These are phyloP conservation scores for Leucophenga maculata DNA, from an alignment of 2,888 invertebrate species.

Conservation along the genomic window DNA sequence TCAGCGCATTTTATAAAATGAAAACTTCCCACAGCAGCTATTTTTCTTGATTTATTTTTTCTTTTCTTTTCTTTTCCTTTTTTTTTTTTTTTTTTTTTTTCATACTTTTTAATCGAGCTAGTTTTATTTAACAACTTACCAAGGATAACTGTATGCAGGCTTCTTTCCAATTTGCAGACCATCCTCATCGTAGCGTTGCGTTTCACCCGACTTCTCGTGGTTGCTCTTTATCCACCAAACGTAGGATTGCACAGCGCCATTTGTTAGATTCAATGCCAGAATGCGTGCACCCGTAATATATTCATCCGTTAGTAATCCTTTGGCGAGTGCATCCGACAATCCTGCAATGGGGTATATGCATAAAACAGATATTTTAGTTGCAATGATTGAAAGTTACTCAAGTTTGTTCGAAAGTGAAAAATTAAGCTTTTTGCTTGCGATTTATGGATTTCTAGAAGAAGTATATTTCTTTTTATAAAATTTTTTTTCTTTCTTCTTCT, in stretches of 20 bases:
- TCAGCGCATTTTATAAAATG: not conserved
- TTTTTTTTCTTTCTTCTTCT: slow-evolving; percentile 19
- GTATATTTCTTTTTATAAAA: not conserved
- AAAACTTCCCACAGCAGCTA: not conserved
- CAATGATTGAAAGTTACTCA: not conserved
- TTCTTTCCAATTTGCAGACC: slow-evolving; percentile 76
- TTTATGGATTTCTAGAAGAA: slow-evolving; percentile 1
- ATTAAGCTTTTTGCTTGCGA: not conserved
- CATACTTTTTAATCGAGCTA: not conserved
- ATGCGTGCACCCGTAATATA: slow-evolving; percentile 77
- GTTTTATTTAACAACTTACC: slow-evolving; percentile 73
- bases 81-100: not conserved
- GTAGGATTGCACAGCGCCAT: slow-evolving; percentile 75
- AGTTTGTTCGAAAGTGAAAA: not conserved
- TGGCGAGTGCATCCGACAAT: slow-evolving; percentile 81
- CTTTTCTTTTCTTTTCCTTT: not conserved
- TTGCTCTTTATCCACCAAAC: slow-evolving; percentile 76
- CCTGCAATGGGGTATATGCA: slow-evolving; percentile 72
- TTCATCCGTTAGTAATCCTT: slow-evolving; percentile 79
- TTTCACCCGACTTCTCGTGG: slow-evolving; percentile 68
- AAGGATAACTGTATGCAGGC: slow-evolving; percentile 80
- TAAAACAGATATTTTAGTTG: not conserved
- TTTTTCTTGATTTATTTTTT: not conserved
- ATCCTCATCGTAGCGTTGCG: slow-evolving; percentile 75
- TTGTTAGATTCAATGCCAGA: slow-evolving; percentile 77